Evolutionary conservation across 2,888 invertebrate species (phyloP).

Genomic region (Petrolisthes cinctipes): DNA sequence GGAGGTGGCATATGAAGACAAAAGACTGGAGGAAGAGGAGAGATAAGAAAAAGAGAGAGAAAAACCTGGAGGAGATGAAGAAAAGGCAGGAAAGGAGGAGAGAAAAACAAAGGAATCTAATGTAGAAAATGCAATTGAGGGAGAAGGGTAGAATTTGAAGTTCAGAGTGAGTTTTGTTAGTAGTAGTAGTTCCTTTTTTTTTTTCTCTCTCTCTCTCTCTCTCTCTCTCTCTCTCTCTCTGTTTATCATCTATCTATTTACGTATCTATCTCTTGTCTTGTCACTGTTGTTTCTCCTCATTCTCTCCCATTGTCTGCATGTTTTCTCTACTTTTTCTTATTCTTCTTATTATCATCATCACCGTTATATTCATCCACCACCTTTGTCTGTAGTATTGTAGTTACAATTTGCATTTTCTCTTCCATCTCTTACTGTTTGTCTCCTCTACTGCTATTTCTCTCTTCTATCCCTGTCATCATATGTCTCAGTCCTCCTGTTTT

Average conservation of each 20-base stretch:
- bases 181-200: background rate
- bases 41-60: background rate
- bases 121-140: background rate
- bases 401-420: background rate
- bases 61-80: background rate
- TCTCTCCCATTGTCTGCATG: background rate
- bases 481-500: background rate
- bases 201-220: too few relatives aligned
- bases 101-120: background rate
- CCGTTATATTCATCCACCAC: background rate
- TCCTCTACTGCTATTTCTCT: background rate
- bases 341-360: background rate
- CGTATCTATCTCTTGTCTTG: constrained; percentile 11
- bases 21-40: background rate
- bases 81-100: background rate
- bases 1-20: background rate
- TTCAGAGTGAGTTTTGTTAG: background rate
- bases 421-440: background rate
- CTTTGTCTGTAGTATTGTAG: background rate
- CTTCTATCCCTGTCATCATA: background rate
- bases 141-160: background rate
- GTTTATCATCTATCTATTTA: too few relatives aligned
- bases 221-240: background rate
- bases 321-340: background rate
- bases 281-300: background rate